phyloP scores from a whole-genome alignment of 2,113 vertebrate genomes.

The Rutilus rutilus region DNA sequence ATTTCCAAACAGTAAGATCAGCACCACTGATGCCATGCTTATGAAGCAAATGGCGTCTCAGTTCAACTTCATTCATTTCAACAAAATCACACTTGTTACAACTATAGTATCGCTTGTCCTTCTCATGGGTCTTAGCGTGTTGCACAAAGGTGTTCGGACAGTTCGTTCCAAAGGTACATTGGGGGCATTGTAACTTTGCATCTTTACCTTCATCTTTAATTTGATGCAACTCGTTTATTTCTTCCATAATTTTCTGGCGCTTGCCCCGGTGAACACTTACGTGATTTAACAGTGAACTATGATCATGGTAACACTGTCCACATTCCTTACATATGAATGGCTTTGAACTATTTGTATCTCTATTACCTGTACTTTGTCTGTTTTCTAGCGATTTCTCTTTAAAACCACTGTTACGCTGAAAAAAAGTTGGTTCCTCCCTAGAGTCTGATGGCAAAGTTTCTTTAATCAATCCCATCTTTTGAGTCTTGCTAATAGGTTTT shows the following conservation, averaged over 20 bases:
- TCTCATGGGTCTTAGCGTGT: constrained; percentile 86
- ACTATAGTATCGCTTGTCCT: constrained; percentile 89
- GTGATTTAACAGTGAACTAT: constrained; percentile 87
- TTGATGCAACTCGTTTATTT: constrained; percentile 86
- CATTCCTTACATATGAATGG: constrained; percentile 92
- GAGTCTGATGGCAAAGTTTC: constrained; percentile 80
- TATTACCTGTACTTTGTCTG: constrained; percentile 93
- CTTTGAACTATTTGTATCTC: constrained; percentile 89
- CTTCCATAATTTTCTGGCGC: constrained; percentile 84
- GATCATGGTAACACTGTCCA: constrained; percentile 90
- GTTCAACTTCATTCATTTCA: constrained; percentile 84
- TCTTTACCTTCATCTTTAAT: constrained; percentile 83
- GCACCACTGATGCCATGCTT: constrained; percentile 61
- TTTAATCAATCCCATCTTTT: constrained; percentile 80
- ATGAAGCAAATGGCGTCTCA: constrained; percentile 84
- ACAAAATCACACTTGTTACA: constrained; percentile 90
- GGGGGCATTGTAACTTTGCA: constrained; percentile 81
- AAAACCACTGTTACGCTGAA: constrained; percentile 91
- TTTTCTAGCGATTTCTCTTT: constrained; percentile 91
- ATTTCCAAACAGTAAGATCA: constrained; percentile 34
- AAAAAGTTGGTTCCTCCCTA: constrained; percentile 83
- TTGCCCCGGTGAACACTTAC: constrained; percentile 92
- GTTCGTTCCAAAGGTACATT: constrained; percentile 86
- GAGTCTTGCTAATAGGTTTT: constrained; percentile 81
- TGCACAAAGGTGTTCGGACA: constrained; percentile 90